Base-by-base conservation (phyloP, 2,888 invertebrate genomes). In the Drosophila mimica region DNA sequence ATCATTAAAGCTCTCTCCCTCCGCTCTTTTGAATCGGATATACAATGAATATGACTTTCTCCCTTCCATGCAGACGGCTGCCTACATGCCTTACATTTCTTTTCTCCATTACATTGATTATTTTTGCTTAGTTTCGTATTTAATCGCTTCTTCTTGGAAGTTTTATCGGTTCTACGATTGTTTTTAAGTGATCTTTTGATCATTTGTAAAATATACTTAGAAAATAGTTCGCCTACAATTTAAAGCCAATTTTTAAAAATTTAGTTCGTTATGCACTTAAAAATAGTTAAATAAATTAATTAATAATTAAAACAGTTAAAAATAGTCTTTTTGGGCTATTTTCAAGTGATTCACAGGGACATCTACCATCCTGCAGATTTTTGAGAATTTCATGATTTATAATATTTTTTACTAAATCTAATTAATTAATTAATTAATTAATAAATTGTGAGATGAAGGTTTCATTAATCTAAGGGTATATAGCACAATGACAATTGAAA, bases 1-100 rank as follows among this genome's bases (percentile, higher is more conserved):
- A 46, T 46, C 46, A 46, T 46, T 46, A 46, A 46, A 46, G 25
- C 46, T 46, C 15, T 46, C 46, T 46, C 20, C 46, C 25, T 25
- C 46, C 15, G 20, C 46, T 15, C 20, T 15, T 46, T 46, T 0
- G 9, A 40, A 9, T 40, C 40, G 40, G 40, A 9, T n/a, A 40
- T 40, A 4, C 46, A 46, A 25, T 20, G 46, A 7, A 46, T 0
- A 25, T 46, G 46, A 46, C 46, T 46, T 20, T 46, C 25, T 8
- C 25, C 15, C 46, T 46, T 46, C 46, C 46, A 46, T 4, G 7
- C 46, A 7, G 4, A 15, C 20, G 20, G 7, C 20, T 25, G 20
- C 15, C 20, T 46, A 15, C 15, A 46, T 46, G 25, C 20, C 15
- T 25, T 25, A 15, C 46, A 46, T 15, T 46, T 20, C 5, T 43